Evolutionary conservation across 2,797 vertebrate genomes (phyloP).

Genomic region (Carduelis carduelis): DNA sequence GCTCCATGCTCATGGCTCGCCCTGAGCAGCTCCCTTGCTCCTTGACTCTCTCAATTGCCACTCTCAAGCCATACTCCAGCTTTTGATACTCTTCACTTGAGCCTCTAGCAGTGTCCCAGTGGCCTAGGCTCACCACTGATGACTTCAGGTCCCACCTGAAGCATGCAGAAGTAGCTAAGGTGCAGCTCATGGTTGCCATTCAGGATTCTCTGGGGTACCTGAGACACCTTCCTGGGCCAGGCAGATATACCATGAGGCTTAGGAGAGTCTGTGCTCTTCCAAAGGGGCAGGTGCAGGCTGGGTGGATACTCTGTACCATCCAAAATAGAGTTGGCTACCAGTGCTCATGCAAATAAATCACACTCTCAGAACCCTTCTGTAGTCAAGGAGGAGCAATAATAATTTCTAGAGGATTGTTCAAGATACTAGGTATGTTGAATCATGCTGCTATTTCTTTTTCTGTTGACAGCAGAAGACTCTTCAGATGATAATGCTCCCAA

Average conservation of each 20-base stretch:
- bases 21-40: background rate
- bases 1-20: fast-evolving
- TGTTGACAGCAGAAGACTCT: slow-evolving; percentile 28
- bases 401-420: background rate
- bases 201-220: background rate
- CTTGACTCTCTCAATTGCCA: background rate
- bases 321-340: background rate
- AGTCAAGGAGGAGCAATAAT: background rate
- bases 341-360: background rate
- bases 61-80: background rate
- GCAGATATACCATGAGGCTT: background rate
- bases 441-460: slow-evolving; percentile 30
- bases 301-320: background rate
- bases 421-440: background rate
- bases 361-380: background rate
- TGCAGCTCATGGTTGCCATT: background rate
- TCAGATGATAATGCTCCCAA: slow-evolving; percentile 32
- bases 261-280: background rate
- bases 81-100: fast-evolving
- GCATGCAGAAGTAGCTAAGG: background rate
- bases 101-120: fast-evolving
- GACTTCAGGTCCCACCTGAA: background rate
- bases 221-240: background rate
- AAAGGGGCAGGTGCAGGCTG: background rate
- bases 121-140: fast-evolving